phyloP scores from a whole-genome alignment of 2,888 invertebrate genomes.

The Kryphioiulus occultus region DNA sequence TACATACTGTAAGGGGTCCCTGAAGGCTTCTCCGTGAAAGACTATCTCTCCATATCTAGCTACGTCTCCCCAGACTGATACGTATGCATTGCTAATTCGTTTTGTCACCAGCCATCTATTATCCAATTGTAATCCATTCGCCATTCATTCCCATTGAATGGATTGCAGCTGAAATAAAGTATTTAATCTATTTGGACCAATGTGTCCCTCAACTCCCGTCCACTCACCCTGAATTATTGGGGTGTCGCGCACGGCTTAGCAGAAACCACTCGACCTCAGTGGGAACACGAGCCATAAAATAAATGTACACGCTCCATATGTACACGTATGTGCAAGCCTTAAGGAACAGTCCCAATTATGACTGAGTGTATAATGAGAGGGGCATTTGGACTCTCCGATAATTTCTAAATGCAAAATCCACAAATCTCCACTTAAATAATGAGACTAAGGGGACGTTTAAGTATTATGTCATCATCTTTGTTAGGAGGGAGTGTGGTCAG shows the following conservation, averaged over 20 bases:
- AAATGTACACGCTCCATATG: background rate
- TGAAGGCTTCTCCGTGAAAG: background rate
- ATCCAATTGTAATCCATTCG: slow-evolving; percentile 28
- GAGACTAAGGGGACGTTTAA: too few species aligned
- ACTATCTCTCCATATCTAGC: background rate
- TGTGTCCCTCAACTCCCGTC: slow-evolving; percentile 25
- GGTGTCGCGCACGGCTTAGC: slow-evolving; percentile 20
- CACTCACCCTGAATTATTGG: slow-evolving; percentile 31
- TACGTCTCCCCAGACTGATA: background rate
- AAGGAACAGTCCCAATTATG: background rate
- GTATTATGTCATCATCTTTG: too few species aligned
- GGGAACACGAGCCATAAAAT: background rate
- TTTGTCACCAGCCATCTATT: slow-evolving; percentile 26
- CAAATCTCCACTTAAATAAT: too few species aligned
- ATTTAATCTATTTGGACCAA: slow-evolving; percentile 31
- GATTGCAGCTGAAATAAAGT: slow-evolving; percentile 20
- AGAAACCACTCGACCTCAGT: background rate
- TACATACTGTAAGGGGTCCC: background rate
- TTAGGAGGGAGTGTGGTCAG: too few species aligned
- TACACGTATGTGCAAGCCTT: background rate
- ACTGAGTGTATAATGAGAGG: background rate
- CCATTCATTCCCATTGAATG: slow-evolving; percentile 15
- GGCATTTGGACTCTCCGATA: background rate
- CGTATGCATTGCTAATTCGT: slow-evolving; percentile 16
- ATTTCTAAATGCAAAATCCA: background rate